Evolutionary conservation across 1,140 invertebrate genomes (phyloP).

Genomic region (Leguminivora glycinivorella): DNA sequence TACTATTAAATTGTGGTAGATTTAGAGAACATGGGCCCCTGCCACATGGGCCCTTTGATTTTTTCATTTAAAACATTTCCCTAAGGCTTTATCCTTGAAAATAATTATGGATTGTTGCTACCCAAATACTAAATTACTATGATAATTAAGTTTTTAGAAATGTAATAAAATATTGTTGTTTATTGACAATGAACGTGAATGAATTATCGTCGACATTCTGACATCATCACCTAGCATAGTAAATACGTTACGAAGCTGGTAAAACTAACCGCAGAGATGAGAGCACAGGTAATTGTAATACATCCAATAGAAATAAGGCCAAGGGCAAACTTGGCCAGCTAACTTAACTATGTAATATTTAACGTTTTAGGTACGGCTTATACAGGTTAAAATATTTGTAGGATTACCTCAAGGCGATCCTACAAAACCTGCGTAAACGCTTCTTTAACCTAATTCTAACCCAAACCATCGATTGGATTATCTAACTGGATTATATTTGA

Average conservation of each 20-base stretch:
- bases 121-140: too few species aligned
- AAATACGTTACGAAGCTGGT: slow-evolving; percentile 5
- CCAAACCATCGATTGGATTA: not conserved
- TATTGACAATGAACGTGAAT: not conserved
- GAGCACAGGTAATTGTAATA: not conserved
- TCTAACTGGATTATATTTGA: not conserved
- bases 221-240: not conserved
- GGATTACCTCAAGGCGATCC: not conserved
- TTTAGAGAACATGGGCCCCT: too few species aligned
- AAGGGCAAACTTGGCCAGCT: not conserved
- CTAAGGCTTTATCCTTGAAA: too few species aligned
- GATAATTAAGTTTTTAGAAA: too few species aligned
- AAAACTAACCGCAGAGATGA: not conserved
- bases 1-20: too few species aligned
- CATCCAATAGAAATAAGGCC: not conserved
- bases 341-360: not conserved
- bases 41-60: too few species aligned
- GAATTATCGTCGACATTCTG: not conserved
- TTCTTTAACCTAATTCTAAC: not conserved
- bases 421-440: not conserved
- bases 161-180: too few species aligned
- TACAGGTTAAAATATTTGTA: not conserved
- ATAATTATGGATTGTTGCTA: too few species aligned
- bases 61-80: too few species aligned
- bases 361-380: too few species aligned